phyloP scores from a whole-genome alignment of 2,797 vertebrate species.

The Spea hammondii region DNA sequence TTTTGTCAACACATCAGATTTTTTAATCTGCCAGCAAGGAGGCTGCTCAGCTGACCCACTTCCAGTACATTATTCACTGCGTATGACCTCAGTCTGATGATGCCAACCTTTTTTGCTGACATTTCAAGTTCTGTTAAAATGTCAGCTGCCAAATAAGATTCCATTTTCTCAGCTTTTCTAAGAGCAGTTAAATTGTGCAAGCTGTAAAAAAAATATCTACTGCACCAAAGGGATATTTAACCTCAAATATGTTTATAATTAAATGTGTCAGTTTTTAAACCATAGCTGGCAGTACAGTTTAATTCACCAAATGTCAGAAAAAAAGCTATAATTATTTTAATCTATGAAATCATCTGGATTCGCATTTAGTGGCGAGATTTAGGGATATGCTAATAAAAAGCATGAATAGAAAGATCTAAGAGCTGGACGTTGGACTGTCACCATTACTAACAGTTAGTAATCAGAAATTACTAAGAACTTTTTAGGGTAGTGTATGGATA shows the following conservation, averaged over 20 bases:
- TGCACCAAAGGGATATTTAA: neutral
- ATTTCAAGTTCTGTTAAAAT: constrained; percentile 20
- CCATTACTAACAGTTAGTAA: neutral
- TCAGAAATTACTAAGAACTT: no score
- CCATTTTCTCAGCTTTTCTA: constrained; percentile 3
- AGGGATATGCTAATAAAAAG: constrained; percentile 32
- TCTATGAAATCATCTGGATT: constrained; percentile 36
- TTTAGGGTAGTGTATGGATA: no score
- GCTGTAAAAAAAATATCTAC: neutral
- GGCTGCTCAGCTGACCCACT: constrained; percentile 25
- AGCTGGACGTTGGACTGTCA: neutral
- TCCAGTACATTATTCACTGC: constrained; percentile 6
- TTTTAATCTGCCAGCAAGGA: neutral
- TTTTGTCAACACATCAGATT: constrained; percentile 12
- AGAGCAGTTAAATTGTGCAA: constrained; percentile 17
- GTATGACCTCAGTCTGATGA: constrained; percentile 29
- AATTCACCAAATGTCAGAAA: constrained; percentile 11
- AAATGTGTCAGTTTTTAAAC: neutral
- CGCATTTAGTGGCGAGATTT: constrained; percentile 19
- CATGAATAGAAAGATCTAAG: constrained; percentile 12
- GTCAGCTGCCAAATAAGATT: constrained; percentile 24
- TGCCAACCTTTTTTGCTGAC: constrained; percentile 33
- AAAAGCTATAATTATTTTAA: constrained; percentile 19
- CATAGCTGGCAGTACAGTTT: constrained; percentile 5
- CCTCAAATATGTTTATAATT: constrained; percentile 4